Evolutionary conservation across 2,113 vertebrate species (phyloP), one percentile per base, ranked within the genome.

Genomic region (Gymnorhina tibicen): DNA sequence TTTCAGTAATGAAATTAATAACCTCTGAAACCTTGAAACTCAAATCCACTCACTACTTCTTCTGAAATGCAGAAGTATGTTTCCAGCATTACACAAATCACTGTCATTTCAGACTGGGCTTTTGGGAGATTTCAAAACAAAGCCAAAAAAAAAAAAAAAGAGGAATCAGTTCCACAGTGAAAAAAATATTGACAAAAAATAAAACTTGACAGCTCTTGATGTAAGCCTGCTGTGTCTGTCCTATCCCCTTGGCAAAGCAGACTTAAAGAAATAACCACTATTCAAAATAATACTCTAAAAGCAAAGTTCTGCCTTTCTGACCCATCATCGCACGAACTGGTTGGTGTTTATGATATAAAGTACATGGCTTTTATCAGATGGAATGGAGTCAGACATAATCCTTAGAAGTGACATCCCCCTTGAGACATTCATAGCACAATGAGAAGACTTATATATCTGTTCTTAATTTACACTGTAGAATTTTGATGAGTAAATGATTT

Each of bases 41-140:
- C 66, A 72, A 27, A 88, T 85, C 91, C 67, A 52, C 49, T 81
- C 85, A 75, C 77, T 86, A 17, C 73, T 56, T 70, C 81, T 89
- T 94, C 56, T 89, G n/a, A 93, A 93, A 96, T 89, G 77, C 64
- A 81, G 81, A 93, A 93, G 74, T 75, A 2, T 68, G 44, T 93
- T 93, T 91, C 85, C 78, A 82, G 24, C 78, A 52, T 87, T 91
- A 50, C 80, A 81, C 56, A 91, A 89, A 94, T 91, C 73, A 49
- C 76, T 77, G 68, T n/a, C 5, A 1, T n/a, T 91, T 86, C 89
- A 81, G 50, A 35, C 33, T 22, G 59, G 21, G 30, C 86, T 86
- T 63, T 62, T 89, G 24, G 30, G 21, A 79, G 41, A 69, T 69
- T 83, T 88, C 92, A 87, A 63, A 93, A 74, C 50, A 89, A 62